These are phyloP conservation scores for Cryptocheilus praepositus DNA, from an alignment of 2,888 invertebrate genomes.

Conservation along the genomic window DNA sequence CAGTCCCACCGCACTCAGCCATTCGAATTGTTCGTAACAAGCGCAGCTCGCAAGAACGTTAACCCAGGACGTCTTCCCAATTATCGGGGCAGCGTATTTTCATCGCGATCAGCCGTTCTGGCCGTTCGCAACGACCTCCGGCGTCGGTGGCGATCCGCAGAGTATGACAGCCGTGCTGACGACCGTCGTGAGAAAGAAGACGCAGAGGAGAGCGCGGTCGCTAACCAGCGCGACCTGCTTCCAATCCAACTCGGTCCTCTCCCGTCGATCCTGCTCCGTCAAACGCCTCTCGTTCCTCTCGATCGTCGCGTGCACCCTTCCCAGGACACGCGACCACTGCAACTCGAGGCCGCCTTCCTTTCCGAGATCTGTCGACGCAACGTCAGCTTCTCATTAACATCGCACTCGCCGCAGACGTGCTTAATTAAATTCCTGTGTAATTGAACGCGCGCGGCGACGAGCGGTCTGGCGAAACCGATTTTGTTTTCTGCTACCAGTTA, in stretches of 20 bases:
- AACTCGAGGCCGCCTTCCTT: slow-evolving; percentile 77
- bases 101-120: no score
- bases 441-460: no score
- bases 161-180: slow-evolving; percentile 88
- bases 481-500: no score
- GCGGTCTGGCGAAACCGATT: no score
- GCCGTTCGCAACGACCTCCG: slow-evolving; percentile 46
- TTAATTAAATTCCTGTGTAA: no score
- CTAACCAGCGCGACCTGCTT: slow-evolving; percentile 87
- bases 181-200: slow-evolving; percentile 86
- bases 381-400: not conserved
- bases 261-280: slow-evolving; percentile 86
- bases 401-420: not conserved
- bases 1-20: no score
- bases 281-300: slow-evolving; percentile 88
- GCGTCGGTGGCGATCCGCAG: slow-evolving; percentile 79
- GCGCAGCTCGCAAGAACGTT: no score
- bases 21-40: no score
- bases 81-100: no score
- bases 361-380: slow-evolving; percentile 50
- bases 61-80: no score
- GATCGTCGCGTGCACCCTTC: slow-evolving; percentile 84
- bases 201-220: slow-evolving; percentile 85
- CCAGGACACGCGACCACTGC: slow-evolving; percentile 82
- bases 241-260: slow-evolving; percentile 90